Conservation (phyloP, 2,113 vertebrate genomes). For the Xiphophorus couchianus region DNA sequence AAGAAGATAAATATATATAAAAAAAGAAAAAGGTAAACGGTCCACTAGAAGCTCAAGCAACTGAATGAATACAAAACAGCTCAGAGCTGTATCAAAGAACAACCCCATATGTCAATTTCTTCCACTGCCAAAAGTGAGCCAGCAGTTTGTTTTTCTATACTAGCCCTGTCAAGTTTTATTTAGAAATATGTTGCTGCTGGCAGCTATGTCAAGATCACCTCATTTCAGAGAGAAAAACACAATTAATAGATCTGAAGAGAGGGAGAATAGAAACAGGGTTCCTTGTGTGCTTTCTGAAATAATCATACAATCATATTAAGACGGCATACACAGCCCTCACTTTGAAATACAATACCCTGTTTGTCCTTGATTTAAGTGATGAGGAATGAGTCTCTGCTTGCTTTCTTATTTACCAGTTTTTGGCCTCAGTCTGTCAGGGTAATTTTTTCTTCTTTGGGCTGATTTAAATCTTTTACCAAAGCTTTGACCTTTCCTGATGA, state of each 20-base stretch:
- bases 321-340: conserved; percentile 2
- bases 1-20: conserved; percentile 61
- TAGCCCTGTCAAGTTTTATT: conserved; percentile 65
- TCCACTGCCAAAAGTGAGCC: conserved; percentile 39
- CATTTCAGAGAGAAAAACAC: conserved; percentile 51
- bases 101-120: conserved; percentile 53
- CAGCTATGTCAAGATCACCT: conserved; percentile 55
- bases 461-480: conserved; percentile 79
- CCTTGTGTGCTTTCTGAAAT: conserved; percentile 24
- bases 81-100: conserved; percentile 53
- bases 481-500: conserved; percentile 79
- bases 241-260: conserved; percentile 51
- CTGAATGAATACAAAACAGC: conserved; percentile 63
- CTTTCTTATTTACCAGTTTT: conserved; percentile 69
- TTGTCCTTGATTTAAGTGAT: conserved; percentile 46
- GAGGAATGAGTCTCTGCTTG: conserved; percentile 48
- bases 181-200: conserved; percentile 53
- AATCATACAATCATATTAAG: conserved; percentile 46
- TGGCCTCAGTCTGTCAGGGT: conserved; percentile 76
- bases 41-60: conserved; percentile 41
- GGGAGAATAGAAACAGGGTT: conserved; percentile 29
- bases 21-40: conserved; percentile 34
- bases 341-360: conserved; percentile 44
- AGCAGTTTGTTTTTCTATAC: conserved; percentile 64
- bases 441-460: conserved; percentile 69